Base-by-base conservation (phyloP, 1,140 invertebrate species). In the Oscheius sp. region DNA sequence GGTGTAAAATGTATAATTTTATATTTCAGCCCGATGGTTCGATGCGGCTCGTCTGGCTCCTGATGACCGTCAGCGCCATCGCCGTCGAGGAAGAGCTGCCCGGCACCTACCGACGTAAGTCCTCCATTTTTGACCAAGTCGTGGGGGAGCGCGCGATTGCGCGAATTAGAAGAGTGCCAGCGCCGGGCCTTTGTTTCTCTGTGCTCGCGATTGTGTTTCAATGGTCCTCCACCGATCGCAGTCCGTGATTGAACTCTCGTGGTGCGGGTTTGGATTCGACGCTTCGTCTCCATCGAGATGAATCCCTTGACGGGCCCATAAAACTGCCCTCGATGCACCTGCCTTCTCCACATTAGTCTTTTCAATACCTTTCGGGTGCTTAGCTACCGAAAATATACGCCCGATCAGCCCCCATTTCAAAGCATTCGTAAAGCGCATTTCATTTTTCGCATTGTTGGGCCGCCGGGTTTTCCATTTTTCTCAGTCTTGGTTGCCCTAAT, bases 21-120 rank as follows among this genome's bases (percentile, higher is more conserved):
- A 42, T n/a, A 10, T 42, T 42, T 13, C 49, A 55, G 49, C 49
- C 49, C 49, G 49, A 55, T 55, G 49, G 49, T 55, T 55, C 49
- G 49, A 55, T 55, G 49, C 49, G 49, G 49, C 49, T 55, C 49
- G 49, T 55, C 49, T 55, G 49, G 49, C 49, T 55, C 23, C 49
- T 55, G 7, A 55, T 23, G 7, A 55, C 23, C 7, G 7, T 7
- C 49, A 55, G 7, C 23, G 49, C 28, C 23, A 7, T 55, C 15
- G 49, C 49, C 15, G 7, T 55, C 7, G 49, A 55, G 23, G 49
- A 55, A 23, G 49, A 55, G 23, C 15, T 26, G 4, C 23, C 4
- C 49, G 49, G 49, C 23, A 13, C 7, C 49, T 7, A 23, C 7
- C 7, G 49, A 55, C 49, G 49, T 55, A 55, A 55, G 49, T 55